Conservation (phyloP, 1,140 invertebrate species). For the Mactra quadrangularis region DNA sequence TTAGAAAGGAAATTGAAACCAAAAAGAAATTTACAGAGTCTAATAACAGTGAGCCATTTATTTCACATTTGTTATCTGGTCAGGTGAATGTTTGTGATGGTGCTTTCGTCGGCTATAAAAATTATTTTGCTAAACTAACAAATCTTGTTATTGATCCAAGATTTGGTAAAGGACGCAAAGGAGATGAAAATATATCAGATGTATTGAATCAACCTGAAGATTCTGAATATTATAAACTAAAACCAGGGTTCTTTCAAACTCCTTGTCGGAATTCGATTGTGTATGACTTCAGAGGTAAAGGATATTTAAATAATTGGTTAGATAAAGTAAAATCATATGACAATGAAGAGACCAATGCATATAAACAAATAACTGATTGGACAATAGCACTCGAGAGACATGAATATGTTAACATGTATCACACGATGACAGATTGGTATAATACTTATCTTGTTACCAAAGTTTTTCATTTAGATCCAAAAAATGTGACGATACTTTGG, state of each 20-base stretch:
- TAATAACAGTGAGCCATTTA: not conserved
- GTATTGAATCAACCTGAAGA: constrained; percentile 78
- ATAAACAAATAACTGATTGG: constrained; percentile 41
- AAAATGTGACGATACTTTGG: constrained; percentile 73
- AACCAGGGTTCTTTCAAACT: constrained; percentile 73
- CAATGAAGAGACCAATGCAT: not conserved
- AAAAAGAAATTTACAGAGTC: not conserved
- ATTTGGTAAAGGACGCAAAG: constrained; percentile 52
- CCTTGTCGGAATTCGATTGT: constrained; percentile 47
- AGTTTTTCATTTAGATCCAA: constrained; percentile 71
- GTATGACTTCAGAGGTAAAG: constrained; percentile 42
- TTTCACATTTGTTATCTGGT: not conserved
- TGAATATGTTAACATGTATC: constrained; percentile 82
- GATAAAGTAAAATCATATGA: not conserved
- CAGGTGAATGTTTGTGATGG: constrained; percentile 21
- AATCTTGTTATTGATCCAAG: constrained; percentile 66
- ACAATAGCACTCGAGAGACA: constrained; percentile 75
- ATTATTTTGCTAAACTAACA: constrained; percentile 66
- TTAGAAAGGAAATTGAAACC: too few relatives aligned
- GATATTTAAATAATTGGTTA: constrained; percentile 69
- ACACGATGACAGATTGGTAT: constrained; percentile 81
- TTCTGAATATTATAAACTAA: constrained; percentile 71
- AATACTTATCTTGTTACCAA: constrained; percentile 78
- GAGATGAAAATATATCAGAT: constrained; percentile 75
- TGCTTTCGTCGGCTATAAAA: constrained; percentile 60